Percentiles rank a stretch among this genome's conserved stretches.
Evolutionary conservation across 2,113 vertebrate genomes (phyloP).

Genomic region (Pelecanoides urinatrix): DNA sequence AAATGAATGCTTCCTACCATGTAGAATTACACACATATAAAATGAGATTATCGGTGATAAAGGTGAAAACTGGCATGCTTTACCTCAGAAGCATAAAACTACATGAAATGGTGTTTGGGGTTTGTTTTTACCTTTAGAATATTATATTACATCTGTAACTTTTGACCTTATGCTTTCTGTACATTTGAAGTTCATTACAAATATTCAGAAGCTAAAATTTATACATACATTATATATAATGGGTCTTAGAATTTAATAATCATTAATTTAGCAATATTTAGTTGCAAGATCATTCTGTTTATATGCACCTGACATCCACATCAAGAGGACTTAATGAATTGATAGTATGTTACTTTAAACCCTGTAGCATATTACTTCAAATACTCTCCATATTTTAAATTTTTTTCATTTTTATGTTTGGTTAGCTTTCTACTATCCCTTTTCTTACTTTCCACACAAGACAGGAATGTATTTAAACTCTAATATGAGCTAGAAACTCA

Average conservation of each 20-base stretch:
- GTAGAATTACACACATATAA: neutral
- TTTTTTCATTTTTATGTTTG: neutral
- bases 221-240: neutral
- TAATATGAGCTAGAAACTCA: neutral
- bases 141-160: neutral
- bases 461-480: neutral
- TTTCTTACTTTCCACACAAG: neutral
- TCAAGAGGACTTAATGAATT: neutral
- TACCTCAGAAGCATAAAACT: neutral
- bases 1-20: neutral
- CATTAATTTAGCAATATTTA: neutral
- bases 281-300: neutral
- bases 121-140: neutral
- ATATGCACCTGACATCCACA: neutral
- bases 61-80: neutral
- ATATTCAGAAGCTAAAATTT: neutral
- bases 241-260: neutral
- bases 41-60: neutral
- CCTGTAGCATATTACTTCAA: neutral
- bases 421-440: neutral
- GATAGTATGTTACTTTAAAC: neutral
- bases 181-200: neutral
- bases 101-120: neutral
- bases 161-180: neutral
- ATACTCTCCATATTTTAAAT: neutral